Conservation (phyloP, 1,140 invertebrate species). For the Potamilus streckersoni region DNA sequence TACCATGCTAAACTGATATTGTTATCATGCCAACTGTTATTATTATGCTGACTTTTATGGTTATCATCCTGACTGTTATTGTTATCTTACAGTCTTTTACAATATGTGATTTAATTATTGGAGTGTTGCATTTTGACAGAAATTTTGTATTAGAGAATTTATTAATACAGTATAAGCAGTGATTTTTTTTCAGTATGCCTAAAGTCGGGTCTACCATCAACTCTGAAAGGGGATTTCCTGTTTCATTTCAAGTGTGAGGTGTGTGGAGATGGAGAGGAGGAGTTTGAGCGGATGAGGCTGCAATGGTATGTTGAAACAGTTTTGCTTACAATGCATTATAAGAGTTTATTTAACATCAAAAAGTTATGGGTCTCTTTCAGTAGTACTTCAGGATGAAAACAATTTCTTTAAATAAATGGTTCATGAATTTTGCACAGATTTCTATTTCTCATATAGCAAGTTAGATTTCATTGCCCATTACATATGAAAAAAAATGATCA, state of each 20-base stretch:
- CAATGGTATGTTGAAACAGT: slow-evolving; percentile 72
- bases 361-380: not conserved
- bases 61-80: not conserved
- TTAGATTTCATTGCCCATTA: too few relatives aligned
- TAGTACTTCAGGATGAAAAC: not conserved
- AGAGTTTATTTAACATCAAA: not conserved
- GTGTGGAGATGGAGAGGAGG: slow-evolving; percentile 74
- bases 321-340: not conserved
- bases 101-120: not conserved
- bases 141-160: not conserved
- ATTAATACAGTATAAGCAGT: not conserved
- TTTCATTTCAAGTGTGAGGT: slow-evolving; percentile 78
- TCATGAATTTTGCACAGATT: not conserved
- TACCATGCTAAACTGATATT: too few relatives aligned
- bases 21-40: too few relatives aligned
- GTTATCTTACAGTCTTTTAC: not conserved
- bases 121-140: not conserved
- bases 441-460: too few relatives aligned
- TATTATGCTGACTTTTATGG: not conserved
- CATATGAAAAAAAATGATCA: too few relatives aligned
- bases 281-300: slow-evolving; percentile 74
- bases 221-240: slow-evolving; percentile 81
- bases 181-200: slow-evolving; percentile 58
- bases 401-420: not conserved
- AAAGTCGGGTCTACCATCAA: slow-evolving; percentile 71